Base-by-base conservation (phyloP, 2,797 vertebrate species). In the Taeniopygia guttata region DNA sequence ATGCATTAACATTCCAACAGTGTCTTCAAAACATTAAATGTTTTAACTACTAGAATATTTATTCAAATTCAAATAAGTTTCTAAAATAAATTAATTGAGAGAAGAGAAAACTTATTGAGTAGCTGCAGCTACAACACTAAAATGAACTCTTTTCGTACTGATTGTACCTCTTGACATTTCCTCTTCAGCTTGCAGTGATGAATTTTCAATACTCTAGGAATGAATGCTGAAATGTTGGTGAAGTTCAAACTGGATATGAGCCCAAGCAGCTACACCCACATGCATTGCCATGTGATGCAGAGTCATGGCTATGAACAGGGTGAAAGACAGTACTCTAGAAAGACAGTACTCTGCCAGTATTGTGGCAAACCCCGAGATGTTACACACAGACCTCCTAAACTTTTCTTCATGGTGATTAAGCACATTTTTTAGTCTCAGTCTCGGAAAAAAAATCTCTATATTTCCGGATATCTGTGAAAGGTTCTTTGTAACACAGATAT, bases 151-250 rank as follows among this genome's bases (percentile, higher is more conserved):
- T 52, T 67, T 91, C 62, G 66, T 78, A 38, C 52, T 89, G 75
- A 87, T 92, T 58, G 27, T 56, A 68, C 75, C 82, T 92, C 91
- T 93, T 93, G 91, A 96, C 72, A 94, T 94, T 94, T 96, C 60
- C 72, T 88, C 51, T 85, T 66, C 58, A 60, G 9, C 22, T 83
- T 83, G 22, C 10, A 72, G 45, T 60, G 38, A 45, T 90, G 60
- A 93, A 88, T 90, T 66, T 90, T 88, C 83, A 90, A 2, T 77
- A 45, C 7, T 34, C 59, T 22, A 22, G 10, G 18, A 77, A 62
- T 29, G 29, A 89, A 77, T 55, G 40, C 22, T 79, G 16, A 82
- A 87, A 51, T 40, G 9, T 8, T 52, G 40, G 45, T 55, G 25
- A 66, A 79, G 42, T 51, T 75, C 45, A 54, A 26, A 43, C 0